These are phyloP conservation scores for Danaus melanippus DNA, from an alignment of 1,140 invertebrate species.

Conservation along the genomic window DNA sequence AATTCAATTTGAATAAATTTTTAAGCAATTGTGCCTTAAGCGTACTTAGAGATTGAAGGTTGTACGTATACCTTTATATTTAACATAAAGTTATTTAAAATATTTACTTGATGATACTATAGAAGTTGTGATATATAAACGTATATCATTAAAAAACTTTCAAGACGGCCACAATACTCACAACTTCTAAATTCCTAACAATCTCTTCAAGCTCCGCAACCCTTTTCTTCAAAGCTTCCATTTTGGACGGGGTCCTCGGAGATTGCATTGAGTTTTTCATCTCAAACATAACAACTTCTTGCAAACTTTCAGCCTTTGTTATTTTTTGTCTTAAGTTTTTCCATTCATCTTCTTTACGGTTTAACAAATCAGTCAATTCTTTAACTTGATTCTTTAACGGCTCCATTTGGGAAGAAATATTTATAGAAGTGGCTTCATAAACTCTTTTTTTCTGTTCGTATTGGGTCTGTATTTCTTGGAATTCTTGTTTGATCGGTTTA, in stretches of 20 bases:
- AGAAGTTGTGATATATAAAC: no score
- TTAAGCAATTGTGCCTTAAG: no score
- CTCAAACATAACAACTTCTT: constrained; percentile 66
- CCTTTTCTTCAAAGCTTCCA: constrained; percentile 61
- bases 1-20: no score
- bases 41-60: no score
- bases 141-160: no score
- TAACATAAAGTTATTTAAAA: background rate
- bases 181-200: constrained; percentile 64
- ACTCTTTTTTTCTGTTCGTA: constrained; percentile 69
- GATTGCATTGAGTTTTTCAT: constrained; percentile 68
- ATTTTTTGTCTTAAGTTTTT: constrained; percentile 69
- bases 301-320: constrained; percentile 68
- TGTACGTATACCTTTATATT: background rate
- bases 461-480: constrained; percentile 64
- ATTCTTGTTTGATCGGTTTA: constrained; percentile 66
- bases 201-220: constrained; percentile 55
- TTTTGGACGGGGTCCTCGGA: constrained; percentile 62
- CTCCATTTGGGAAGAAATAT: constrained; percentile 70
- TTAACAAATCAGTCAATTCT: constrained; percentile 57
- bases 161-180: constrained; percentile 15
- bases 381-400: constrained; percentile 63
- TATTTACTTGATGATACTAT: no score
- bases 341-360: constrained; percentile 69
- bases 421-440: constrained; percentile 67